These are phyloP conservation scores for Python bivittatus DNA, from an alignment of 2,113 vertebrate species.

Conservation along the genomic window DNA sequence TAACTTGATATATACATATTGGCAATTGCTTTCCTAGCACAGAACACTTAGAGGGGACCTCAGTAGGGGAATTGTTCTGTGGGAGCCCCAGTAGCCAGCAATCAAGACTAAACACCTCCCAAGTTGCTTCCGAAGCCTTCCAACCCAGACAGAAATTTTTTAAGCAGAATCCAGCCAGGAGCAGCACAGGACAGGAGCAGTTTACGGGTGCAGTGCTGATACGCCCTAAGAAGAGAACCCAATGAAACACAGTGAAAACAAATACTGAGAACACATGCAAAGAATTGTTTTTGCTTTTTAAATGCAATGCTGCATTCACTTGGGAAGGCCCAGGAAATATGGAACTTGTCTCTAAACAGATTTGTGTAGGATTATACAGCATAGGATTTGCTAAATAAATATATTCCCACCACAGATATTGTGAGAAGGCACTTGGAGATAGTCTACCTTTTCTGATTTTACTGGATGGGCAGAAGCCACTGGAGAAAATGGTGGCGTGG, in stretches of 20 bases:
- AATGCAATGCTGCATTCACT: not conserved
- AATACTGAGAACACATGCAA: not conserved
- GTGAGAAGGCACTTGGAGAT: not conserved
- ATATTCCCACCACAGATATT: not conserved
- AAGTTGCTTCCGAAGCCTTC: not conserved
- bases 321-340: not conserved
- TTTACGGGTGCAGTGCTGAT: not conserved
- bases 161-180: not conserved
- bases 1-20: not conserved
- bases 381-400: slow-evolving; percentile 12
- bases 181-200: not conserved
- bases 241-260: not conserved
- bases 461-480: not conserved
- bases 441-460: not conserved
- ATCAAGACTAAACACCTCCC: not conserved
- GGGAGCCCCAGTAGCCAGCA: not conserved
- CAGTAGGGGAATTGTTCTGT: not conserved
- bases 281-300: not conserved
- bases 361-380: not conserved
- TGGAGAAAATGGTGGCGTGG: not conserved
- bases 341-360: not conserved
- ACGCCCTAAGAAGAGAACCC: not conserved
- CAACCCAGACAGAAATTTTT: not conserved
- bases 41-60: not conserved
- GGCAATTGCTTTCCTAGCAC: not conserved